A percentile compares a stretch with the other conserved stretches of the same genome.
phyloP scores from a whole-genome alignment of 2,797 vertebrate genomes.

The Mormyrus hasselquistii region DNA sequence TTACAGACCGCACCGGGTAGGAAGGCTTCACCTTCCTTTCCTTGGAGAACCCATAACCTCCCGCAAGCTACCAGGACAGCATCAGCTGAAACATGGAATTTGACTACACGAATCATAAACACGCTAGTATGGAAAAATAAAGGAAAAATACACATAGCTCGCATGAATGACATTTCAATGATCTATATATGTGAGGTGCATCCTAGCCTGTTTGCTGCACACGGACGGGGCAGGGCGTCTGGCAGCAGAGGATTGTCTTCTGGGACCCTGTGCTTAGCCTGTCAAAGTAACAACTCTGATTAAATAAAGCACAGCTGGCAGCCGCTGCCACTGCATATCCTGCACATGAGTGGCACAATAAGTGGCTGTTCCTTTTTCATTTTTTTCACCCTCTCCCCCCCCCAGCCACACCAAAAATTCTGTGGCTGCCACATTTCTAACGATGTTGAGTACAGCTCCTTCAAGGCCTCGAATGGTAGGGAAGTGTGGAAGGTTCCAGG shows the following conservation, averaged over 20 bases:
- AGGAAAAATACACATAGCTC: not conserved
- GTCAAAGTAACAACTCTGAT: not conserved
- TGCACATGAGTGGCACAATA: not conserved
- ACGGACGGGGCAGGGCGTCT: not conserved
- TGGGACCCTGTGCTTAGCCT: not conserved
- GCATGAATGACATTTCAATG: not conserved
- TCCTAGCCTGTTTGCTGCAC: not conserved
- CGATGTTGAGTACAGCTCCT: not conserved
- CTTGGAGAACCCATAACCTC: not conserved
- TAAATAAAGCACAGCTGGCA: not conserved
- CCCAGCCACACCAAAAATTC: not conserved
- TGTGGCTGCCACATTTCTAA: not conserved
- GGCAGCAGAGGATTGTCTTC: not conserved
- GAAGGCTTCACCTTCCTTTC: not conserved
- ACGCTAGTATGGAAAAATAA: not conserved
- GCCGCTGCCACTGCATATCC: not conserved
- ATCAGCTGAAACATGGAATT: not conserved
- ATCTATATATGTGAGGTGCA: not conserved
- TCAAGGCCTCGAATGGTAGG: not conserved
- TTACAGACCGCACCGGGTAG: not conserved
- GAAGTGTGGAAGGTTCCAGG: not conserved
- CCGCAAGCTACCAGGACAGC: not conserved
- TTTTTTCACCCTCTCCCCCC: not conserved
- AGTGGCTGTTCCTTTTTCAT: not conserved
- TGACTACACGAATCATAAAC: not conserved